Conservation (phyloP, 2,113 vertebrate genomes). For the Gambusia holbrooki region DNA sequence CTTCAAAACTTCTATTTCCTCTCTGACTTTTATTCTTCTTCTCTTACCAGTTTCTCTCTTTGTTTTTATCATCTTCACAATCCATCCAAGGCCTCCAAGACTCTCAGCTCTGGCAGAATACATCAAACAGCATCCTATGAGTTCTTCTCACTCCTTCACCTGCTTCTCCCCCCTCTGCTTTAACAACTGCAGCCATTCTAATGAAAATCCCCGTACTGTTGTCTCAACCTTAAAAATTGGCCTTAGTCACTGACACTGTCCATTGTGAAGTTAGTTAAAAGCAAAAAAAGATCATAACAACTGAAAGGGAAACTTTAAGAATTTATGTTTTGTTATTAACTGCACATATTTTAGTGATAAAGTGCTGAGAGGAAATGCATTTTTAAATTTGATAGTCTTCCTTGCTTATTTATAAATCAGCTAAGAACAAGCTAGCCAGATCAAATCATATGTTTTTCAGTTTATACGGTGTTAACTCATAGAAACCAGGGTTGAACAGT, state of each 20-base stretch:
- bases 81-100: conserved; percentile 19
- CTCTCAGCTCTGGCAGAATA: conserved; percentile 26
- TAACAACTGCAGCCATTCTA: not conserved
- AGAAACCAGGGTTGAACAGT: too few species aligned
- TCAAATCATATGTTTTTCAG: too few species aligned
- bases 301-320: too few species aligned
- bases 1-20: not conserved
- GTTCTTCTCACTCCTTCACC: not conserved
- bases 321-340: too few species aligned
- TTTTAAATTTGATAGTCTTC: too few species aligned
- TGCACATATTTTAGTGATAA: too few species aligned
- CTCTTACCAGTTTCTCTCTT: not conserved
- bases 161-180: not conserved
- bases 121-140: conserved; percentile 12
- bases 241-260: not conserved
- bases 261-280: too few species aligned
- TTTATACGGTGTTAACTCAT: too few species aligned
- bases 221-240: not conserved
- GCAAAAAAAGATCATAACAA: too few species aligned
- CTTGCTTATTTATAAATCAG: too few species aligned
- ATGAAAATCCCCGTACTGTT: not conserved
- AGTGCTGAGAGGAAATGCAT: too few species aligned
- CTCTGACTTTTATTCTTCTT: not conserved
- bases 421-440: too few species aligned
- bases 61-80: conserved; percentile 32